phyloP scores from a whole-genome alignment of 2,888 invertebrate species.

The Anticlea derivata region DNA sequence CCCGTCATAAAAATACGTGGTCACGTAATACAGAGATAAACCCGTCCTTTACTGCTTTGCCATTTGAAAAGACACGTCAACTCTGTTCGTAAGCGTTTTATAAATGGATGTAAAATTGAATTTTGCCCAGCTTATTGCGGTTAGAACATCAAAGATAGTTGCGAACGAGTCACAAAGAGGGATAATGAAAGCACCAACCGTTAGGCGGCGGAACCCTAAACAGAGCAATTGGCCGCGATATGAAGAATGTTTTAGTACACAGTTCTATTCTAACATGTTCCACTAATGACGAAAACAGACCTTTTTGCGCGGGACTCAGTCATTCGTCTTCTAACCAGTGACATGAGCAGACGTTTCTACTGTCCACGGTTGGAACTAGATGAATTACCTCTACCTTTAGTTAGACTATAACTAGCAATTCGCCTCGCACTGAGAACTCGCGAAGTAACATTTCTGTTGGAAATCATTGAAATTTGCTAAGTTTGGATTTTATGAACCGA shows the following conservation, averaged over 20 bases:
- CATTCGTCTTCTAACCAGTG: conserved; percentile 74
- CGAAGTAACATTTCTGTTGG: too few relatives aligned
- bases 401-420: conserved; percentile 5
- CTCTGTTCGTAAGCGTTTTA: conserved; percentile 51
- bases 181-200: conserved; percentile 62
- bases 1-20: conserved; percentile 38
- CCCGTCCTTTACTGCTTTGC: conserved; percentile 40
- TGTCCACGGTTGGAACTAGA: conserved; percentile 53
- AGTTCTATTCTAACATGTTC: conserved; percentile 58
- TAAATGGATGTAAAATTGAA: conserved; percentile 61
- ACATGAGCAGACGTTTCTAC: conserved; percentile 63
- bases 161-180: conserved; percentile 55
- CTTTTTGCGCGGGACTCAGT: conserved; percentile 71
- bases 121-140: conserved; percentile 55
- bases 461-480: too few relatives aligned
- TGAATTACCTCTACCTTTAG: conserved; percentile 36
- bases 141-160: conserved; percentile 68
- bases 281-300: conserved; percentile 73
- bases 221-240: conserved; percentile 66
- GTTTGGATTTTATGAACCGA: too few relatives aligned
- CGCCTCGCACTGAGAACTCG: too few relatives aligned
- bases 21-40: conserved; percentile 43
- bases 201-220: conserved; percentile 61
- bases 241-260: conserved; percentile 62
- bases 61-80: conserved; percentile 48